Evolutionary conservation across 2,888 invertebrate species (phyloP), one percentile per base, ranked within the genome.

Genomic region (Caenorhabditis parvicauda): DNA sequence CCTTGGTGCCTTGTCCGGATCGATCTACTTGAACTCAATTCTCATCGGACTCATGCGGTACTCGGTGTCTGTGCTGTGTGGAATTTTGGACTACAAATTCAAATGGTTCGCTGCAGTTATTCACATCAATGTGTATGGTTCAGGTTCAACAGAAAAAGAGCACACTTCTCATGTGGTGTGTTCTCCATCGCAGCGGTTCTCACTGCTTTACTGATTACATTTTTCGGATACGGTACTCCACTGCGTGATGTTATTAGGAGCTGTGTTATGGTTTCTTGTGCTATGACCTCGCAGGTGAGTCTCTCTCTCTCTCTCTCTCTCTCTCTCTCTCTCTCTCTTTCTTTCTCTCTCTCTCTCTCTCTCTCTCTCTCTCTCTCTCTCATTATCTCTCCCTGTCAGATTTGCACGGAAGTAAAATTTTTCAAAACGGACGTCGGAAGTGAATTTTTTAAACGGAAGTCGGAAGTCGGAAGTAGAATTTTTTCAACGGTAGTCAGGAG

Each of bases 1-100:
- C 25, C 25, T 62, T 24, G 62, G 62, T 21, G 46, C 62, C n/a
- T 53, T 62, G 1, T 56, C 62, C 21, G 62, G 62, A 17, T 62
- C 62, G 4, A 62, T 62, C 27, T 62, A 58, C 43, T 50, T 62
- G 48, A 62, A 62, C 25, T 62, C 62, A 5, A 62, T 62, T 21
- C 37, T 62, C 7, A 62, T 62, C 21, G 62, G 62, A n/a, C 45
- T 58, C 19, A 54, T 62, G 2, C 54, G 62, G 3, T 62, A 62
- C 44, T 62, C 62, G 5, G 32, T 62, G 44, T 58, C 58, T 45
- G 42, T 62, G 7, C 44, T 24, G 51, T 52, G 51, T 41, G 62
- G 62, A 21, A 46, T 54, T 24, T 32, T 62, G 9, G 62, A 62
- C 48, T 58, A 54, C 24, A 62, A 58, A 45, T 62, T 52, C 14